Base-by-base conservation (phyloP, 2,888 invertebrate species). In the Hoplodrina ambigua region DNA sequence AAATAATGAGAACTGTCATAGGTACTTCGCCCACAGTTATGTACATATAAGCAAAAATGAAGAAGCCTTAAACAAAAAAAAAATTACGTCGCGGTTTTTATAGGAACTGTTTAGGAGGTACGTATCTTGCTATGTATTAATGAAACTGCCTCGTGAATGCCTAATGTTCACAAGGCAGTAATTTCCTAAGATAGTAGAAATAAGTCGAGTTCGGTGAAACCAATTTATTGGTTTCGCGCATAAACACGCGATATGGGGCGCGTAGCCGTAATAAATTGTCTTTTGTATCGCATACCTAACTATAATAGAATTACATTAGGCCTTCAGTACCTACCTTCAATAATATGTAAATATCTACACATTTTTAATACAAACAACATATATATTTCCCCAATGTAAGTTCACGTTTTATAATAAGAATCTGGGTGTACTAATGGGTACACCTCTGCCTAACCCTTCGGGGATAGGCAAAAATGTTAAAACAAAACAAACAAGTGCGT, bases 61-160 rank as follows among this genome's bases (percentile, higher is more conserved):
- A 58, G 30, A 49, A 54, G 55, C 33, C 58, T 54, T 30, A 62
- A 49, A 30, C 37, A 54, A 19, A 61, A 37, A 13, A 25, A 69
- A 20, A 57, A 41, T 13, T 10, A 63, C 5, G 17, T 46, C 15
- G 30, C 37, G 13, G 50, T 53, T 66, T 49, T 13, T 11, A 10
- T 20, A 25, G 52, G 68, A 76, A 69, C 49, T 78, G 10, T 46
- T 17, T 11, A 46, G 17, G 2, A 46, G 11, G 41, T 61, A 73
- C 53, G 41, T 72, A 60, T 78, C 73, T 78, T 84, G 80, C 82
- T 80, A 67, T 74, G 71, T 58, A 59, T 67, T 59, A 70, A 61
- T 61, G 7, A 60, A 70, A 67, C 54, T 71, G 60, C 65, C 67
- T 79, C 82, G 80, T 83, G 81, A 78, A 83, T 84, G 84, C 13